These are phyloP conservation scores for Zoanthus gigantus DNA, from an alignment of 92 coral and sea anemone species.

Conservation along the genomic window DNA sequence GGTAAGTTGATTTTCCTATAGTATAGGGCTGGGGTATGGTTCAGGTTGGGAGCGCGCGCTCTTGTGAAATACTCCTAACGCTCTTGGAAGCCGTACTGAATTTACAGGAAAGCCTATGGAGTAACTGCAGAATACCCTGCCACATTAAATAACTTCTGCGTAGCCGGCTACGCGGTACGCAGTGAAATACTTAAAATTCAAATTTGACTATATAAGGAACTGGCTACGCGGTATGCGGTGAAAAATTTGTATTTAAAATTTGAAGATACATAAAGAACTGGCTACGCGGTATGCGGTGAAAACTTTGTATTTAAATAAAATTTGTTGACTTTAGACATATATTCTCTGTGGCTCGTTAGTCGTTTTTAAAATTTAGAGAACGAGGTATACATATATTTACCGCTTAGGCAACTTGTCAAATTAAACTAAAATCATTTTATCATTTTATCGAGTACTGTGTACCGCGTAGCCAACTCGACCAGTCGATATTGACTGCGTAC, in stretches of 20 bases:
- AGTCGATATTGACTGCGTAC: too few relatives aligned
- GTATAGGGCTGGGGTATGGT: too few relatives aligned
- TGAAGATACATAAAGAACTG: neutral
- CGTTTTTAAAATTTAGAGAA: neutral
- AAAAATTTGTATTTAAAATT: neutral
- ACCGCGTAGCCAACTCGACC: too few relatives aligned
- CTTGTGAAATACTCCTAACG: too few relatives aligned
- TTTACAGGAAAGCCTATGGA: too few relatives aligned
- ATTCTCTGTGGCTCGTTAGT: slow-evolving; percentile 2
- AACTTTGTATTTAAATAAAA: neutral
- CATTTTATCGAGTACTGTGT: too few relatives aligned
- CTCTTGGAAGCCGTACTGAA: too few relatives aligned
- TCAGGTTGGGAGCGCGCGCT: too few relatives aligned
- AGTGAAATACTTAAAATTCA: neutral
- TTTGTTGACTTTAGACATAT: neutral
- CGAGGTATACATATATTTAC: neutral
- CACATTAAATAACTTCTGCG: too few relatives aligned
- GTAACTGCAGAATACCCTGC: too few relatives aligned
- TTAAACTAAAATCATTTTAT: too few relatives aligned
- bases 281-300: neutral
- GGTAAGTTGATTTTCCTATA: slow-evolving; percentile 26
- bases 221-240: neutral
- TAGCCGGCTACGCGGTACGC: too few relatives aligned
- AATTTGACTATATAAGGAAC: neutral
- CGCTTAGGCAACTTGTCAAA: neutral